Percentiles rank a stretch among this genome's conserved stretches.
phyloP scores from a whole-genome alignment of 2,113 vertebrate genomes.

The Hymenochirus boettgeri region DNA sequence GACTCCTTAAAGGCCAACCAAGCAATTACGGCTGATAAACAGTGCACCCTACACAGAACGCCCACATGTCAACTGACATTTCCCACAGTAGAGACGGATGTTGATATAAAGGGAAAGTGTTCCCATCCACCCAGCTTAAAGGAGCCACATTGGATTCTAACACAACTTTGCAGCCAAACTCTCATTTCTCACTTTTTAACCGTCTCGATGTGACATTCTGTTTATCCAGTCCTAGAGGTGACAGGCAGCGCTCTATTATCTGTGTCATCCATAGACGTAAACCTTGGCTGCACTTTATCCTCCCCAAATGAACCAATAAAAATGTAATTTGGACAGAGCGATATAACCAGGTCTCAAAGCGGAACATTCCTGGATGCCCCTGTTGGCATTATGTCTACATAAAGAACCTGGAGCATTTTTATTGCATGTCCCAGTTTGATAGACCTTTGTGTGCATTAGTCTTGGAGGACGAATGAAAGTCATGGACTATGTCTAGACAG shows the following conservation, averaged over 20 bases:
- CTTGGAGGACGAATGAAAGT: neutral
- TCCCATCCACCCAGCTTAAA: constrained; percentile 19
- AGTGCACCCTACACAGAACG: constrained; percentile 37
- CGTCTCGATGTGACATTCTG: constrained; percentile 10
- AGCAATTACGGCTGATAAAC: constrained; percentile 38
- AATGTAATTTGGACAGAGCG: constrained; percentile 6
- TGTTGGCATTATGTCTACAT: constrained; percentile 16
- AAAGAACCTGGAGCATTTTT: neutral
- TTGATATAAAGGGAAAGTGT: constrained; percentile 31
- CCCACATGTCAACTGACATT: constrained; percentile 30
- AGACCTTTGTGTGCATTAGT: neutral
- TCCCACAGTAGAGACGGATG: constrained; percentile 28
- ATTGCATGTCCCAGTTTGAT: neutral
- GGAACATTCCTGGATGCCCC: constrained; percentile 23
- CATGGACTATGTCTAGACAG: neutral
- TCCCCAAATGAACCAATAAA: constrained; percentile 7
- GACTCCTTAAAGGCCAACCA: constrained; percentile 25
- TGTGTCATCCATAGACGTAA: constrained; percentile 18
- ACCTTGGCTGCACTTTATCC: constrained; percentile 18
- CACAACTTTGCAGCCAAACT: neutral
- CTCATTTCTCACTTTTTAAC: constrained; percentile 3
- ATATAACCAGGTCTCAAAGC: constrained; percentile 13
- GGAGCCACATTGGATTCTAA: too few relatives aligned
- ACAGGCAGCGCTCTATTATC: constrained; percentile 5
- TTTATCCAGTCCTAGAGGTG: neutral